Conservation (phyloP, 2,113 vertebrate species). For the Eira barbara region DNA sequence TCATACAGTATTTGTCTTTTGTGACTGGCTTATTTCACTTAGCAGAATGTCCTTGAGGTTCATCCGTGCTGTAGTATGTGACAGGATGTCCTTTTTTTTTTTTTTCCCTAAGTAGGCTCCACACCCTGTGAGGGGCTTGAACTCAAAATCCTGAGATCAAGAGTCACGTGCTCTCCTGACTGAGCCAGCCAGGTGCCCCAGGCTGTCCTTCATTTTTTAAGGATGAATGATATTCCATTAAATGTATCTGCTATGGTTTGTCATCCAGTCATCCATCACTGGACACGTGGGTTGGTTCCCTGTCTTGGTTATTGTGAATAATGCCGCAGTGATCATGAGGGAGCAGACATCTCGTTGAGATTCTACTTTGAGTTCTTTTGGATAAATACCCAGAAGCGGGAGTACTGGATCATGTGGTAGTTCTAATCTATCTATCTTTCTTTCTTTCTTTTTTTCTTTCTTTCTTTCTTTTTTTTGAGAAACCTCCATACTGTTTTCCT, state of each 20-base stretch:
- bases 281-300: not conserved
- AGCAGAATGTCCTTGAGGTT: not conserved
- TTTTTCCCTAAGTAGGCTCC: not conserved
- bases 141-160: not conserved
- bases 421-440: too few relatives aligned
- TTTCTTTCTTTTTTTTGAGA: not conserved
- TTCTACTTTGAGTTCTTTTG: not conserved
- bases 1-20: not conserved
- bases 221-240: not conserved
- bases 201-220: slow-evolving; percentile 2
- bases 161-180: not conserved
- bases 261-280: not conserved
- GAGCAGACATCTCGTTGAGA: not conserved
- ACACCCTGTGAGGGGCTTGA: not conserved
- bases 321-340: not conserved
- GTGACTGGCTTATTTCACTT: not conserved
- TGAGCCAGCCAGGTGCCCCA: not conserved
- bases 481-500: not conserved
- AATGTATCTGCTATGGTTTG: not conserved
- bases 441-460: too few relatives aligned
- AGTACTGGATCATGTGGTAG: not conserved
- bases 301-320: not conserved
- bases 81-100: not conserved
- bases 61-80: not conserved
- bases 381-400: not conserved